phyloP scores from a whole-genome alignment of 2,888 invertebrate genomes.

The Pyrrhosoma nymphula region DNA sequence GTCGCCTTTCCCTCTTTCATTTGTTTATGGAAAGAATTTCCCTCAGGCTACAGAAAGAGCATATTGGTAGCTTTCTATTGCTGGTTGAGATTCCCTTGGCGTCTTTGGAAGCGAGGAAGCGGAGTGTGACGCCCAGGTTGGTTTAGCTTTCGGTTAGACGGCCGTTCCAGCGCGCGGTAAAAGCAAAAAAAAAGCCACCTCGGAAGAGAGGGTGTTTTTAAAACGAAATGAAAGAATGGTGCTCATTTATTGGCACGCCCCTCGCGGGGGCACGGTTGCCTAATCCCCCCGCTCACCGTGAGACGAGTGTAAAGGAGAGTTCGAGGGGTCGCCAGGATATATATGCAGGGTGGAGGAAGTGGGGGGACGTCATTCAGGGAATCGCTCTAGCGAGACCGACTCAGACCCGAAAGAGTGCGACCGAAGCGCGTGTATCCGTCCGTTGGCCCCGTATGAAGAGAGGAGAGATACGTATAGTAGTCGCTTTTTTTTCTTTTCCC shows the following conservation, averaged over 20 bases:
- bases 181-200: no score
- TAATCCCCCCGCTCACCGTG: not conserved
- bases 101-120: no score
- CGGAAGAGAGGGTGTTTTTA: not conserved
- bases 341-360: not conserved
- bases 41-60: no score
- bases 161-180: no score
- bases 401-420: not conserved
- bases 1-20: no score
- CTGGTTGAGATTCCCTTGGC: no score
- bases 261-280: not conserved
- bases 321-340: not conserved
- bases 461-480: not conserved
- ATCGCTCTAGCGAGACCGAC: constrained; percentile 9
- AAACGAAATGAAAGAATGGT: not conserved
- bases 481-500: not conserved
- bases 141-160: not conserved
- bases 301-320: no score
- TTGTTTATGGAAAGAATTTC: no score
- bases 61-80: no score
- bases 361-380: not conserved
- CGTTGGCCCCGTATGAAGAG: constrained; percentile 2
- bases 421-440: not conserved
- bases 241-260: constrained; percentile 32
- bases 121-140: not conserved